Evolutionary conservation across 2,888 invertebrate genomes (phyloP).

Genomic region (Agonopterix alstromeriana): DNA sequence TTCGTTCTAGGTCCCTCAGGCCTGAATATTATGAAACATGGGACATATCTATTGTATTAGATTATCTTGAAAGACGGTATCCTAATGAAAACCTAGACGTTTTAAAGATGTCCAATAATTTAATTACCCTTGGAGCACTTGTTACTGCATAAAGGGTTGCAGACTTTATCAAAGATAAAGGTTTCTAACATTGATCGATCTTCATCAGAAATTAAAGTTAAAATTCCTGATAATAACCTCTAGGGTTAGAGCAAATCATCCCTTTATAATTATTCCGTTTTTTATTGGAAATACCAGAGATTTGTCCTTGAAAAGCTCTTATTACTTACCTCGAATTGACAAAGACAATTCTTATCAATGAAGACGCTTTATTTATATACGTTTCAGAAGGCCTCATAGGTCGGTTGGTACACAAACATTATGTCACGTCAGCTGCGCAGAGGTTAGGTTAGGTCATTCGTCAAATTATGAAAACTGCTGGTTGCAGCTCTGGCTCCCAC

Average conservation of each 20-base stretch:
- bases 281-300: slow-evolving; percentile 8
- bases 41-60: slow-evolving; percentile 6
- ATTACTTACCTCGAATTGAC: slow-evolving; percentile 4
- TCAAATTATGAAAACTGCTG: neutral
- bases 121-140: slow-evolving; percentile 11
- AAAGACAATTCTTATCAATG: no score
- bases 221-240: slow-evolving; percentile 13
- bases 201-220: no score
- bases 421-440: neutral
- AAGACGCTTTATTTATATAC: slow-evolving; percentile 18
- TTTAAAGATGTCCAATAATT: no score
- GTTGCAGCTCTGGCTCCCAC: neutral
- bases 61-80: slow-evolving; percentile 4
- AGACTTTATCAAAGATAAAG: slow-evolving; percentile 16
- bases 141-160: slow-evolving; percentile 12
- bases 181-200: slow-evolving; percentile 4
- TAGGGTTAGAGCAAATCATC: neutral
- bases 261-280: slow-evolving; percentile 4
- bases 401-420: slow-evolving; percentile 12
- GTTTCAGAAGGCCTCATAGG: slow-evolving; percentile 13
- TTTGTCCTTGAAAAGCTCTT: slow-evolving; percentile 9
- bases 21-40: slow-evolving; percentile 10
- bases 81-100: no score
- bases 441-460: neutral
- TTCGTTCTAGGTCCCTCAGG: neutral